Evolutionary conservation across 92 coral and sea anemone genomes (phyloP), one percentile per base, ranked within the genome.

Genomic region (Porites divaricata): DNA sequence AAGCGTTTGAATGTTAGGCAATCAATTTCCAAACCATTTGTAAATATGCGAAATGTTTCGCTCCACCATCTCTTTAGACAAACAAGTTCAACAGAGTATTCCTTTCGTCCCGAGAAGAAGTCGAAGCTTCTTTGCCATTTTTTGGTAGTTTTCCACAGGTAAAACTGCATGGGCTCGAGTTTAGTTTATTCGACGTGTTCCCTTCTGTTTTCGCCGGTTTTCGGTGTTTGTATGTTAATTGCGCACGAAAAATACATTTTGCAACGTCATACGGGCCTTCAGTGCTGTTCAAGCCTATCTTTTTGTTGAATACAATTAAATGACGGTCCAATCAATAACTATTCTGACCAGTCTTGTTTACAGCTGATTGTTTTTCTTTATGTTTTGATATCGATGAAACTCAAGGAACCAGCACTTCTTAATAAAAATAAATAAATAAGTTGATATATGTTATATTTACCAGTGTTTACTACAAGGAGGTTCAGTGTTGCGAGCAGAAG

Each of bases 1-100:
- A 67, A 74, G 0, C 88, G 81, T 72, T 84, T 84, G 41, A 64
- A 84, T 64, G 70, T 75, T 53, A 71, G 9, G 23, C 19, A 67
- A 19, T 75, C 35, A 41, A 84, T 66, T 67, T 84, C 56, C 74
- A 76, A 28, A 6, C 88, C 88, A 16, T 84, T 84, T 20, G 88
- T 84, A n/a, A 75, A 84, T n/a, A 84, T 57, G 56, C 82, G 76
- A 56, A 25, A 65, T n/a, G 75, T 76, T 53, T 84, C 82, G 24
- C 88, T 76, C 59, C 88, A 84, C 41, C 81, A 75, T 3, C 81
- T 74, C 52, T 67, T 75, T 8, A 75, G 16, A 54, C 82, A 76
- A 35, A 84, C 82, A 21, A 84, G 69, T 76, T 84, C 88, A 2
- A 84, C 88, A n/a, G 82, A 74, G 67, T 84, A 84, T 21, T 50